Evolutionary conservation across 2,113 vertebrate species (phyloP).

Genomic region (Eptesicus fuscus): DNA sequence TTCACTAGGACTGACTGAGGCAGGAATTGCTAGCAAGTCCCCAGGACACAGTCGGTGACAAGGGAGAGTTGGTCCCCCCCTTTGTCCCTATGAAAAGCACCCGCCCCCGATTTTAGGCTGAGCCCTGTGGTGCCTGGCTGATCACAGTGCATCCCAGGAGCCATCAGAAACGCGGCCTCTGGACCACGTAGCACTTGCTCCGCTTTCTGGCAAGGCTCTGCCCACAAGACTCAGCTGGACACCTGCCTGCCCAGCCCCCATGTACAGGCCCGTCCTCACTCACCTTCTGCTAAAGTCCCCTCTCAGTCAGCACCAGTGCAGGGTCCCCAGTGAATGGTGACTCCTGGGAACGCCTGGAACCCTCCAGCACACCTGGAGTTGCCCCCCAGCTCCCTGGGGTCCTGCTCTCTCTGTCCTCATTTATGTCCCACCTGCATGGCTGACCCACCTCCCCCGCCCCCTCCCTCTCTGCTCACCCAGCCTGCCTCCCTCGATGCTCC

Average conservation of each 20-base stretch:
- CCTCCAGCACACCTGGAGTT: not conserved
- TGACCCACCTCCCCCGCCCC: not conserved
- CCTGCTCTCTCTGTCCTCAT: not conserved
- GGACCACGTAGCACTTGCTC: not conserved
- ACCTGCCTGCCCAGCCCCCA: not conserved
- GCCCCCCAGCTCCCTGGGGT: not conserved
- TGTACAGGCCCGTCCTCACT: not conserved
- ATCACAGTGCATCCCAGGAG: not conserved
- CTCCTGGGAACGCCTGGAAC: not conserved
- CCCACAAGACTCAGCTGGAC: not conserved
- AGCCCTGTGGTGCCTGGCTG: not conserved
- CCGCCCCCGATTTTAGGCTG: not conserved
- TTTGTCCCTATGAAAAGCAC: not conserved
- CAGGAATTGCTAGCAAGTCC: not conserved
- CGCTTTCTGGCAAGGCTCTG: not conserved
- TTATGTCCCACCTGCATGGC: not conserved
- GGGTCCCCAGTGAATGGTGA: not conserved
- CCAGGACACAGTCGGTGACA: not conserved
- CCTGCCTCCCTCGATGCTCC: not conserved
- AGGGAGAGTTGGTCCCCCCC: accelerated
- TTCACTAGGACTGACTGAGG: accelerated
- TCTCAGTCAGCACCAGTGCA: not conserved
- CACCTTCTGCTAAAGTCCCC: not conserved
- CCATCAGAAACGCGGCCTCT: not conserved
- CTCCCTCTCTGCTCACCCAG: not conserved